These are phyloP conservation scores for Oryzias sinensis DNA, from an alignment of 2,797 vertebrate species.

Conservation along the genomic window DNA sequence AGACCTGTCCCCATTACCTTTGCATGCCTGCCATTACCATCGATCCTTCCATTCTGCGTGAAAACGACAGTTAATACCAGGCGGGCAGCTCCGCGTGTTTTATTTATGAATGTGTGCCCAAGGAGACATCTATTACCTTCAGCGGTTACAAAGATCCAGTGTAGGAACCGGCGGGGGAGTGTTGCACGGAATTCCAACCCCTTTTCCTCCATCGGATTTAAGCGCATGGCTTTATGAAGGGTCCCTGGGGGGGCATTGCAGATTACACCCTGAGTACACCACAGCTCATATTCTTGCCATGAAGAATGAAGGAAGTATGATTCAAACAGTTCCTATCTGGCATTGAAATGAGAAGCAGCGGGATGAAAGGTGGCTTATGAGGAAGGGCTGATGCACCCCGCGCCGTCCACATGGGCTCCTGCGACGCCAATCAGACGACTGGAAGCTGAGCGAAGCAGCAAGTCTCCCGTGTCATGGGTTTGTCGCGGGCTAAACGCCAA, in stretches of 20 bases:
- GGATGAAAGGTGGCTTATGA: constrained; percentile 38
- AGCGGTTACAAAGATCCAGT: constrained; percentile 34
- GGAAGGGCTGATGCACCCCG: constrained; percentile 23
- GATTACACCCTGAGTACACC: constrained; percentile 19
- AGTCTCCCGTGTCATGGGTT: constrained; percentile 35
- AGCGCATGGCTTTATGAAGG: constrained; percentile 32
- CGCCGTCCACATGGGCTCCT: constrained; percentile 17
- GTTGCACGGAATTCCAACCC: constrained; percentile 36
- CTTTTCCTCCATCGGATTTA: constrained; percentile 39
- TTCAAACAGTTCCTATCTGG: constrained; percentile 33
- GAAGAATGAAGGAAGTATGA: constrained; percentile 29
- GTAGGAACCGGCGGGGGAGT: constrained; percentile 19
- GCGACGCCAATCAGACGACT: constrained; percentile 39
- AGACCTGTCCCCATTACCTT: constrained; percentile 44
- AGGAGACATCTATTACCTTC: constrained; percentile 69
- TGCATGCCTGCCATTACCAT: constrained; percentile 65
- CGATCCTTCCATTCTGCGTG: constrained; percentile 50
- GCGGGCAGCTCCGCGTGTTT: constrained; percentile 54
- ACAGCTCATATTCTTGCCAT: constrained; percentile 23
- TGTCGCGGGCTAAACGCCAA: constrained; percentile 38
- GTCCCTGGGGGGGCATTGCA: constrained; percentile 29
- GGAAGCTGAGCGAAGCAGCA: constrained; percentile 22
- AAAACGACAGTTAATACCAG: constrained; percentile 55
- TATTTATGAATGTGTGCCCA: constrained; percentile 70
- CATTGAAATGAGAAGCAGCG: constrained; percentile 39